Evolutionary conservation across 1,140 invertebrate genomes (phyloP).

Genomic region (Ceratoteleas bidentatus): DNA sequence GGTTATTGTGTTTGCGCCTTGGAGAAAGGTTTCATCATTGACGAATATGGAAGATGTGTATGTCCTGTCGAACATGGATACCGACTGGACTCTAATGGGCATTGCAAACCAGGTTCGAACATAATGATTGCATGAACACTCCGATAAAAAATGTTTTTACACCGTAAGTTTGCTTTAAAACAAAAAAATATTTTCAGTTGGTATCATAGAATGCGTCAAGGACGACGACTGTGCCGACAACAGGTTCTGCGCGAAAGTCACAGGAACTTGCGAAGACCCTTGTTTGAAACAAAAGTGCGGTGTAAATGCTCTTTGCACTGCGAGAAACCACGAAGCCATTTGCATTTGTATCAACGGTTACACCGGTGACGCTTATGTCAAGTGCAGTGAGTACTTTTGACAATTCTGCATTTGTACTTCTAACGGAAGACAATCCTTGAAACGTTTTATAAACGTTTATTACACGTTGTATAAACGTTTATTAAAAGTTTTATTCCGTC

Average conservation of each 20-base stretch:
- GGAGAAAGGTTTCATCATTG: constrained; percentile 87
- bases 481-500: too few species aligned
- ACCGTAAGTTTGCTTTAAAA: too few species aligned
- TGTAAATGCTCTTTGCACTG: constrained; percentile 89
- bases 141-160: too few species aligned
- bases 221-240: constrained; percentile 90
- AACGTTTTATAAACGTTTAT: too few species aligned
- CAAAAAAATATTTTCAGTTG: constrained; percentile 74
- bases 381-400: constrained; percentile 83
- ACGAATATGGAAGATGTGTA: constrained; percentile 89
- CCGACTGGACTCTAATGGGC: constrained; percentile 84
- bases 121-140: too few species aligned
- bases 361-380: constrained; percentile 85
- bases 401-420: constrained; percentile 59
- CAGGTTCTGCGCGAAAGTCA: constrained; percentile 86
- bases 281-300: constrained; percentile 88
- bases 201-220: constrained; percentile 84
- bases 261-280: constrained; percentile 88
- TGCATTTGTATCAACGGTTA: constrained; percentile 89
- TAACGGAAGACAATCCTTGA: not conserved
- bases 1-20: constrained; percentile 91
- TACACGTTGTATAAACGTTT: too few species aligned
- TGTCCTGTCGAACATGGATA: constrained; percentile 89
- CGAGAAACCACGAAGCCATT: constrained; percentile 88
- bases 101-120: constrained; percentile 82